phyloP scores from a whole-genome alignment of 2,797 vertebrate species.

The Myoxocephalus aenaeus region DNA sequence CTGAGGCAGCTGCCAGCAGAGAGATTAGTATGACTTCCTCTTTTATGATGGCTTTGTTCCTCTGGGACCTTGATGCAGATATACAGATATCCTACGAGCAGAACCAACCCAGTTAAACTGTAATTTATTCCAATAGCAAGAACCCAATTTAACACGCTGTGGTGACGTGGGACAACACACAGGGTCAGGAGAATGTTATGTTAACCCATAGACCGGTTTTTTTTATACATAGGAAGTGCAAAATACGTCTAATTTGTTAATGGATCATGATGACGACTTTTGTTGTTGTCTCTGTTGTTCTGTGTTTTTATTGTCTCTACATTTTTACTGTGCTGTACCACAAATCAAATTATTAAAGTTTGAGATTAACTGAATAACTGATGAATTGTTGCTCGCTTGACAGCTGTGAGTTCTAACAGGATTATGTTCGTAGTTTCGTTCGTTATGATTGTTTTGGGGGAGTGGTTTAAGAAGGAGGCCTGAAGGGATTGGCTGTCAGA shows the following conservation, averaged over 20 bases:
- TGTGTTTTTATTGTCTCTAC: background rate
- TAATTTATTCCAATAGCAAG: background rate
- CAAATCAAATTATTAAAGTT: background rate
- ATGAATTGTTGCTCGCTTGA: background rate
- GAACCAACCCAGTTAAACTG: background rate
- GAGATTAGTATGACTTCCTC: slow-evolving; percentile 26
- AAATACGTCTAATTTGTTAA: background rate
- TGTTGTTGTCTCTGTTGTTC: background rate
- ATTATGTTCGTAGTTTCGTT: background rate
- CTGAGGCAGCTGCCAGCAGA: slow-evolving; percentile 16
- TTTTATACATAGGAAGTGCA: background rate
- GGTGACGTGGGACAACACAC: background rate
- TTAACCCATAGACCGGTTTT: background rate
- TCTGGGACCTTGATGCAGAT: slow-evolving; percentile 3
- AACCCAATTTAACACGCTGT: background rate
- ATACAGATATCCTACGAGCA: background rate
- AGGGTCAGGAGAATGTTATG: background rate
- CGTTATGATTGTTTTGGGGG: background rate
- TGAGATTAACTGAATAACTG: background rate
- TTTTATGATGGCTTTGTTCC: slow-evolving; percentile 10
- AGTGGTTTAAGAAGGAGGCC: background rate
- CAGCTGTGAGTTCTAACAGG: background rate
- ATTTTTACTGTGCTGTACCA: background rate
- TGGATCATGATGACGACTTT: background rate
- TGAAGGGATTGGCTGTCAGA: background rate